Evolutionary conservation across 2,888 invertebrate species (phyloP).

Genomic region (Vannuccia rotundouncinata): DNA sequence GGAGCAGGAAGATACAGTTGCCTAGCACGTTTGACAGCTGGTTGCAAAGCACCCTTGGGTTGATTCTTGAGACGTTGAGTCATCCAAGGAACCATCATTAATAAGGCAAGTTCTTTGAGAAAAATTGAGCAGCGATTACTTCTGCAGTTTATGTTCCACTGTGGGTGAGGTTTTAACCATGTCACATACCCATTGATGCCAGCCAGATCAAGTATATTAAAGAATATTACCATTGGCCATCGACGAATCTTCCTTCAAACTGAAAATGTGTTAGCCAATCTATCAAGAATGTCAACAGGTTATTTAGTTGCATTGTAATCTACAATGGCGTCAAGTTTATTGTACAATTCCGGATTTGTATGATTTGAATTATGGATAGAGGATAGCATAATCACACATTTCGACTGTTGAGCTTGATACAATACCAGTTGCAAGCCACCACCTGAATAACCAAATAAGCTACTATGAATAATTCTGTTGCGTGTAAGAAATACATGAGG

Average conservation of each 20-base stretch:
- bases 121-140: not conserved
- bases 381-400: slow-evolving; percentile 26
- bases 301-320: slow-evolving; percentile 26
- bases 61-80: not conserved
- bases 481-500: slow-evolving; percentile 17
- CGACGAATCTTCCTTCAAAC: not conserved
- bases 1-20: too few species aligned
- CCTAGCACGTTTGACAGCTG: not conserved
- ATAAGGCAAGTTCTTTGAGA: not conserved
- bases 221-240: not conserved
- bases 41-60: not conserved
- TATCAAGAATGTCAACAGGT: slow-evolving; percentile 9
- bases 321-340: slow-evolving; percentile 24
- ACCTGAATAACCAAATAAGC: slow-evolving; percentile 6
- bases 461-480: slow-evolving; percentile 23
- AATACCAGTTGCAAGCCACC: slow-evolving; percentile 24
- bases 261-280: not conserved
- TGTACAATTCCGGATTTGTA: slow-evolving; percentile 22
- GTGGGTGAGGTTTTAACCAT: not conserved
- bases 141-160: not conserved
- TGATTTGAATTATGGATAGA: slow-evolving; percentile 11
- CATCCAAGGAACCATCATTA: not conserved
- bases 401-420: slow-evolving; percentile 26
- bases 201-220: not conserved
- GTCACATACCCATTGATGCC: not conserved